Conservation (phyloP, 2,113 vertebrate genomes). For the Protobothrops flavoviridis region DNA sequence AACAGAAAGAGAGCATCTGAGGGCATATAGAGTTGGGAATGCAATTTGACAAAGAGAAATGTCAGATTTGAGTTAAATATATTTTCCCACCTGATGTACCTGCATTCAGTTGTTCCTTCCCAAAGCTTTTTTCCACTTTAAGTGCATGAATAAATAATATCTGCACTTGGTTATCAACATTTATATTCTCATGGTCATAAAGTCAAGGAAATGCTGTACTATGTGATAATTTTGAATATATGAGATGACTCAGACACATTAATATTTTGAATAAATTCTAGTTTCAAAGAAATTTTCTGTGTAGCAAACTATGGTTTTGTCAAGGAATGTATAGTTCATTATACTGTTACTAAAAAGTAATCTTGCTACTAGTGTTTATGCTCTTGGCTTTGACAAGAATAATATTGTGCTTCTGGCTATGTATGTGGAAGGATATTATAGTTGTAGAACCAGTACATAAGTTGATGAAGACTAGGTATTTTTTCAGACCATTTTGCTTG, state of each 20-base stretch:
- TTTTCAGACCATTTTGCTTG: not conserved
- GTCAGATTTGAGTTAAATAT: not conserved
- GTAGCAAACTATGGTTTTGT: not conserved
- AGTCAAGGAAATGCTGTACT: not conserved
- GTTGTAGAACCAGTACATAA: not conserved
- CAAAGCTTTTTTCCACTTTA: not conserved
- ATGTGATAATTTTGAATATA: not conserved
- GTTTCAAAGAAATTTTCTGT: not conserved
- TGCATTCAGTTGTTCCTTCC: not conserved
- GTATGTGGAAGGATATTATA: not conserved
- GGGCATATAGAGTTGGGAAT: not conserved
- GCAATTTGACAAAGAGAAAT: not conserved
- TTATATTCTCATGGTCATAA: not conserved
- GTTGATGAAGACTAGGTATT: not conserved
- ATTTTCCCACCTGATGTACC: not conserved
- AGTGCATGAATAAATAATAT: not conserved
- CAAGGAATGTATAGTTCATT: not conserved
- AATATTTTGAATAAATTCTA: not conserved
- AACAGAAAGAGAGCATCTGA: not conserved
- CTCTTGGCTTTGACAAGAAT: not conserved
- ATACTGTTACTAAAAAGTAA: not conserved
- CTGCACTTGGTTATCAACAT: not conserved
- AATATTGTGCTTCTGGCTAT: not conserved
- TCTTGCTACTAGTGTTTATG: not conserved
- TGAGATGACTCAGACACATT: not conserved